Evolutionary conservation across 2,888 invertebrate species (phyloP), one percentile per base, ranked within the genome.

Genomic region (Thecophora atra): DNA sequence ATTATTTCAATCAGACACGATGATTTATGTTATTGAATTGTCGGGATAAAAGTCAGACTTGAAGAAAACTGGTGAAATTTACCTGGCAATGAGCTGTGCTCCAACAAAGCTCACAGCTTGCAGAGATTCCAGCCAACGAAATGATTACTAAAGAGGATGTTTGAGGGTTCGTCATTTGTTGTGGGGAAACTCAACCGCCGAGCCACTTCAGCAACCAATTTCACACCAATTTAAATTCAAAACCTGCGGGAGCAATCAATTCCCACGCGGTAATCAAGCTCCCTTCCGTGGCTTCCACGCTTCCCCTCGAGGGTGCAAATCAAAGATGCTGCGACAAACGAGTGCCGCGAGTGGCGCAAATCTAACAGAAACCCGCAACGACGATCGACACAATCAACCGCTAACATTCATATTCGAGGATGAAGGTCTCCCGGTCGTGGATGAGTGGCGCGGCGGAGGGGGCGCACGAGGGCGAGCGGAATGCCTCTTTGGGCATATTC

Each of bases 351-450:
- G 21, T 26, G 26, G 7, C 60, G 5, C 15, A 60, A 26, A 60
- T 60, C 58, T 8, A 28, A 28, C 17, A 60, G 60, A 17, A 13
- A n/a, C 13, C 56, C 56, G 47, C 56, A 56, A 60, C 30, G 30
- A 60, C 60, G 28, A 28, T 13, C 60, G n/a, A 7, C 60, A 56
- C 13, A 62, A 42, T 77, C 77, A 74, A 71, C 74, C 77, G 83
- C 84, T 85, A 85, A 85, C 85, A 85, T 78, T 85, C 84, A 77
- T 85, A 85, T 76, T 85, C 85, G 63, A 85, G 74, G 68, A 85
- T 83, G 75, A 84, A 85, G 72, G 81, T 80, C 76, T 85, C 82
- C 70, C 81, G 78, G 71, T 79, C 81, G 73, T 76, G 75, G 70
- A 63, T 71, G 66, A 74, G 76, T 47, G 73, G 3, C 62, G 76